phyloP scores from a whole-genome alignment of 2,797 vertebrate species.

The Scyliorhinus canicula region DNA sequence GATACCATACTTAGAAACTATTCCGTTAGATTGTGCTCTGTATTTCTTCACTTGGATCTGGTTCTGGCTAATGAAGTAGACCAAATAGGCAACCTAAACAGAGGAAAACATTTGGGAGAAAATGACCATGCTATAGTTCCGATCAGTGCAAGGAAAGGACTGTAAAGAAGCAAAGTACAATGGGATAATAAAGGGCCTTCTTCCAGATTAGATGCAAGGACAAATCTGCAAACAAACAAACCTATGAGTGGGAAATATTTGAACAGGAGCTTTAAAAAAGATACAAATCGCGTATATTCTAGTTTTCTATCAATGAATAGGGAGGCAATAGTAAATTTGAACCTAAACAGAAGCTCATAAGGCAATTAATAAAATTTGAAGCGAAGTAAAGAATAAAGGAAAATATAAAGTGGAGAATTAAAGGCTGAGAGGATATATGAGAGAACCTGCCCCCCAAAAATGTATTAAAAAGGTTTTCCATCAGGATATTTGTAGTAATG shows the following conservation, averaged over 20 bases:
- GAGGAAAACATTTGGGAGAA: too few relatives aligned
- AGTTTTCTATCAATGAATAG: not conserved
- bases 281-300: not conserved
- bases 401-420: not conserved
- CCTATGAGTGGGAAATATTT: not conserved
- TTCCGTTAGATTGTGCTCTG: too few relatives aligned
- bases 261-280: not conserved
- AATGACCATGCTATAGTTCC: too few relatives aligned
- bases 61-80: too few relatives aligned
- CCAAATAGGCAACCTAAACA: too few relatives aligned
- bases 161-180: too few relatives aligned
- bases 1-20: too few relatives aligned
- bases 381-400: not conserved
- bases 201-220: not conserved
- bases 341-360: not conserved
- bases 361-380: not conserved
- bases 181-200: not conserved
- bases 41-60: too few relatives aligned
- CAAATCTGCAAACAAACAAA: not conserved
- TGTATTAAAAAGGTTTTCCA: not conserved
- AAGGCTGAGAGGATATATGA: not conserved
- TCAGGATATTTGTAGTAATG: not conserved
- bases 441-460: not conserved
- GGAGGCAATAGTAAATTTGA: not conserved
- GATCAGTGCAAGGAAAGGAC: too few relatives aligned